phyloP scores from a whole-genome alignment of 2,888 invertebrate species.

The Rhabditoides inermis region DNA sequence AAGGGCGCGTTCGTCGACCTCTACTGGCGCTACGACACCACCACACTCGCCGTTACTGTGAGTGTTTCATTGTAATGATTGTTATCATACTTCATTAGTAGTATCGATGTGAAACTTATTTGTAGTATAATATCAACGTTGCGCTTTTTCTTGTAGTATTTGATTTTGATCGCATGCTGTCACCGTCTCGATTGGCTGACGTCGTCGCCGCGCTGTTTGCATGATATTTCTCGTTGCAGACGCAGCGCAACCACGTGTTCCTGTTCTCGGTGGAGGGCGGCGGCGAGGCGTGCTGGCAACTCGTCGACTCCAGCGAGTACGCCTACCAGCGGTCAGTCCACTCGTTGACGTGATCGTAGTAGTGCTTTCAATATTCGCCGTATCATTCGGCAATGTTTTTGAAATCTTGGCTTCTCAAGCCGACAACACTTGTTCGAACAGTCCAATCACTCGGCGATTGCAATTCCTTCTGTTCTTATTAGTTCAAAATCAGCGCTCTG shows the following conservation, averaged over 20 bases:
- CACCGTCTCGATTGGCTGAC: neutral
- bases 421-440: neutral
- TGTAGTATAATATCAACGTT: neutral
- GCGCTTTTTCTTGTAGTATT: neutral
- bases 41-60: conserved; percentile 40
- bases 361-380: conserved; percentile 21
- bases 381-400: conserved; percentile 25
- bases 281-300: conserved; percentile 34
- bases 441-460: too few relatives aligned
- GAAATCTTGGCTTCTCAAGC: conserved; percentile 1
- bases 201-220: neutral
- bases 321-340: too few relatives aligned
- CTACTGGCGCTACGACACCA: conserved; percentile 46
- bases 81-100: conserved; percentile 4
- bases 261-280: conserved; percentile 36
- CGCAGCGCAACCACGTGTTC: conserved; percentile 35
- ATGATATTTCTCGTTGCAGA: conserved; percentile 27
- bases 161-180: neutral
- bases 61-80: conserved; percentile 10
- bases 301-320: conserved; percentile 29
- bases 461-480: conserved; percentile 38
- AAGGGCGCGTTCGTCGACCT: conserved; percentile 27
- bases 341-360: too few relatives aligned
- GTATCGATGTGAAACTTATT: neutral
- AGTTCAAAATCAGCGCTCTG: too few relatives aligned